A percentile compares a stretch with the other conserved stretches of the same genome.
These are phyloP conservation scores for Ellobium chinense DNA, from an alignment of 2,888 invertebrate species.

Conservation along the genomic window DNA sequence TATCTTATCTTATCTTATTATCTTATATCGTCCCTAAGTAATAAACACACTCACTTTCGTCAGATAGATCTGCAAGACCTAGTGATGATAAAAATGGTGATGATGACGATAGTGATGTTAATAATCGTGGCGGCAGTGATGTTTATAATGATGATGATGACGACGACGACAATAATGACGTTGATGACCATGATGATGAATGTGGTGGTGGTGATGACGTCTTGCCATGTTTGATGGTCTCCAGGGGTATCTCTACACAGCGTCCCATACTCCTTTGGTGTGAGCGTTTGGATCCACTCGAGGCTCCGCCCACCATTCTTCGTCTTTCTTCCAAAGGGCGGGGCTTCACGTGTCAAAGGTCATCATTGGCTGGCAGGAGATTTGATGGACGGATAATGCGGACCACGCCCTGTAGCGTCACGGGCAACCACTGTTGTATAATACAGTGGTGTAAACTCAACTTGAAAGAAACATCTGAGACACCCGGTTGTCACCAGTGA, in stretches of 20 bases:
- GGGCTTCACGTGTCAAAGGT: not conserved
- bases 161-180: not conserved
- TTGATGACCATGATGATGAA: not conserved
- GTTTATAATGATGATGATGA: not conserved
- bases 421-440: too few relatives aligned
- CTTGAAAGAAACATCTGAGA: too few relatives aligned
- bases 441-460: too few relatives aligned
- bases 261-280: not conserved
- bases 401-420: not conserved
- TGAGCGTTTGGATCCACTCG: not conserved
- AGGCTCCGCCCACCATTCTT: conserved; percentile 30
- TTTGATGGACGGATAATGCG: not conserved
- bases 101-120: not conserved
- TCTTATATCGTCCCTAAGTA: too few relatives aligned
- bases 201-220: not conserved
- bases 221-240: conserved; percentile 54
- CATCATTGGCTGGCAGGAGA: not conserved
- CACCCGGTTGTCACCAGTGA: too few relatives aligned
- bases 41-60: too few relatives aligned
- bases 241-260: conserved; percentile 49
- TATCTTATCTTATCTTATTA: too few relatives aligned
- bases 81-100: not conserved
- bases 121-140: not conserved
- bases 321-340: not conserved
- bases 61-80: too few relatives aligned